Percentiles rank a stretch among this genome's conserved stretches.
These are phyloP conservation scores for Leistus spinibarbis DNA, from an alignment of 2,888 invertebrate genomes.

Conservation along the genomic window DNA sequence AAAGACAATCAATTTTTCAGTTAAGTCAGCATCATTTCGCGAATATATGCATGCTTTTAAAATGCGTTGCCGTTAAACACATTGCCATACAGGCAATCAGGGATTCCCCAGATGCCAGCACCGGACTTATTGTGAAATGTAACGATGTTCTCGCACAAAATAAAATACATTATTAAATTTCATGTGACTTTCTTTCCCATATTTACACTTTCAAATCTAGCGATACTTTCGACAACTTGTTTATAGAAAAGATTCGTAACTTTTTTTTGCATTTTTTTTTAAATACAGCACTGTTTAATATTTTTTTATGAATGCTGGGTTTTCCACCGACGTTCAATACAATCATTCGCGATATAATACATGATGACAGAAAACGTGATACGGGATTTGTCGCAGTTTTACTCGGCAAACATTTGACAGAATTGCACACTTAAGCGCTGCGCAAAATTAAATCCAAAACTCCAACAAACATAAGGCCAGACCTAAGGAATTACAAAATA, in stretches of 20 bases:
- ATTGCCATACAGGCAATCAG: neutral
- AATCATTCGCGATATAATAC: neutral
- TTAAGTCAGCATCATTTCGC: neutral
- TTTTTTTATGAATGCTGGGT: neutral
- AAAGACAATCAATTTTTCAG: neutral
- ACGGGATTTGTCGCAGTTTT: neutral
- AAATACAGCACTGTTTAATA: neutral
- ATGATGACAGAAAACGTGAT: neutral
- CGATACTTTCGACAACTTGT: neutral
- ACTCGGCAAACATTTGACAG: neutral
- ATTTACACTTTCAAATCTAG: neutral
- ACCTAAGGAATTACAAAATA: neutral
- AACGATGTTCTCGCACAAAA: neutral
- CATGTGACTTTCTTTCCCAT: neutral
- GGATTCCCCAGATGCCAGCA: neutral
- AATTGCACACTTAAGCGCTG: neutral
- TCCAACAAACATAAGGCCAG: neutral
- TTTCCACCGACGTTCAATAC: neutral
- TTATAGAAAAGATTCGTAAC: neutral
- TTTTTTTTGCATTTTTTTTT: neutral
- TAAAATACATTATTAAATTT: neutral
- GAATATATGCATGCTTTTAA: neutral
- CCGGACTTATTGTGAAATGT: neutral
- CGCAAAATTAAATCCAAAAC: neutral
- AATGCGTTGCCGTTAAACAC: slow-evolving; percentile 7